Evolutionary conservation across 1,140 invertebrate species (phyloP).

Genomic region (Drosophila neocordata): DNA sequence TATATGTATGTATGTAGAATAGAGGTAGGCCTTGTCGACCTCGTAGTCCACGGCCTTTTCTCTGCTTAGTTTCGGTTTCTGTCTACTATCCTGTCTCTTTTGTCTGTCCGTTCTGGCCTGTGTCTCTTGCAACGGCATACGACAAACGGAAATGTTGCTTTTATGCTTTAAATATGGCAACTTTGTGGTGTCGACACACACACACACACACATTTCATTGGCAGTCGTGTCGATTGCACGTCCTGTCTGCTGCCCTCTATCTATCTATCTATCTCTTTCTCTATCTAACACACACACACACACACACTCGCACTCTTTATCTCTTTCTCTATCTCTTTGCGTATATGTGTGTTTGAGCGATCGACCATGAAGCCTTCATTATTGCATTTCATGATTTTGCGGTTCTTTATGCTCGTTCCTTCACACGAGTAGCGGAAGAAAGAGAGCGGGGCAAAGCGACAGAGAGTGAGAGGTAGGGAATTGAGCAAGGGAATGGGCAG

Average conservation of each 20-base stretch:
- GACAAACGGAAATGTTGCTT: constrained; percentile 81
- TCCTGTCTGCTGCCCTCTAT: constrained; percentile 42
- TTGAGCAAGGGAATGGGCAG: background rate
- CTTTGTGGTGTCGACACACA: constrained; percentile 71
- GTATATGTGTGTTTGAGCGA: constrained; percentile 64
- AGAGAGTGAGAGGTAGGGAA: background rate
- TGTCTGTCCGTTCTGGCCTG: constrained; percentile 32
- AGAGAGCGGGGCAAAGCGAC: background rate
- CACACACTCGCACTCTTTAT: background rate
- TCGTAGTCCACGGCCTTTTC: constrained; percentile 20
- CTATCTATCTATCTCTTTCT: too few relatives aligned
- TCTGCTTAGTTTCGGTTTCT: constrained; percentile 50
- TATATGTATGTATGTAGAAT: constrained; percentile 4
- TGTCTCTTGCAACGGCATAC: constrained; percentile 62
- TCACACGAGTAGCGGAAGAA: constrained; percentile 34
- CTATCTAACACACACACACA: constrained; percentile 15
- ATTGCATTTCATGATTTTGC: constrained; percentile 81
- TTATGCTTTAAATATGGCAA: constrained; percentile 82
- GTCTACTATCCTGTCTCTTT: background rate
- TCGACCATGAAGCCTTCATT: constrained; percentile 81
- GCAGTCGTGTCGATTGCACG: constrained; percentile 68
- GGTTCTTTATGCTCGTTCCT: constrained; percentile 75
- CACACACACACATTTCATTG: constrained; percentile 29
- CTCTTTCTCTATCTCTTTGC: constrained; percentile 9
- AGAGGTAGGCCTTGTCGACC: constrained; percentile 60